Evolutionary conservation across 2,888 invertebrate genomes (phyloP), one percentile per base, ranked within the genome.

Genomic region (Leptopilina myrica): DNA sequence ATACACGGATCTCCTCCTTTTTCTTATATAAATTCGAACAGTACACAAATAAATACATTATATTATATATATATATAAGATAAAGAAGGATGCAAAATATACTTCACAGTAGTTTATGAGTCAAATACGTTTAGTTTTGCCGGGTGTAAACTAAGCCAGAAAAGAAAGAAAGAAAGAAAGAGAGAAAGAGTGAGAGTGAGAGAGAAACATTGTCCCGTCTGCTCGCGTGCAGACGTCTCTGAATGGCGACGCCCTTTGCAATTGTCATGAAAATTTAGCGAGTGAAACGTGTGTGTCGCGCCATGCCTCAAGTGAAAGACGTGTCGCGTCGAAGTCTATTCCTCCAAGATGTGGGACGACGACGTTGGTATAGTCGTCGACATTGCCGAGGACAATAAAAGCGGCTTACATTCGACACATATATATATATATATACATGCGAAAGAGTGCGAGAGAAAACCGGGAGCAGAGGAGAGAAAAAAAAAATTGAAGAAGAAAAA

Each of bases 201-300:
- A 49, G 49, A 49, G 49, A 49, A 11, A 49, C 11, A 59, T n/a
- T 33, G 56, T 40, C 33, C 15, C 73, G 73, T 73, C 73, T 73
- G 73, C 56, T 33, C 73, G 40, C 73, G 73, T 73, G 73, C 73
- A 73, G 14, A n/a, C 56, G 69, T 69, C 53, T 73, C 26, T 53
- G 56, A 56, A 73, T 73, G 76, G 77, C 80, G 83, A 84, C 85
- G 83, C 85, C 86, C 82, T 80, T 81, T 78, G 78, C 82, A 79
- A 85, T 84, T 84, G 85, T 86, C 84, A 83, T 83, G 82, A 86
- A 84, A 87, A 87, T 87, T 82, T 83, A 75, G 79, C 84, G 79
- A 81, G 81, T 75, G 84, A 82, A 83, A 84, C 82, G 84, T 80
- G 80, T 82, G 80, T 82, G 80, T 78, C 80, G 84, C 67, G 73